Percentiles rank a stretch among this genome's conserved stretches.
Evolutionary conservation across 2,888 invertebrate species (phyloP).

Genomic region (Shargacucullia verbasci): DNA sequence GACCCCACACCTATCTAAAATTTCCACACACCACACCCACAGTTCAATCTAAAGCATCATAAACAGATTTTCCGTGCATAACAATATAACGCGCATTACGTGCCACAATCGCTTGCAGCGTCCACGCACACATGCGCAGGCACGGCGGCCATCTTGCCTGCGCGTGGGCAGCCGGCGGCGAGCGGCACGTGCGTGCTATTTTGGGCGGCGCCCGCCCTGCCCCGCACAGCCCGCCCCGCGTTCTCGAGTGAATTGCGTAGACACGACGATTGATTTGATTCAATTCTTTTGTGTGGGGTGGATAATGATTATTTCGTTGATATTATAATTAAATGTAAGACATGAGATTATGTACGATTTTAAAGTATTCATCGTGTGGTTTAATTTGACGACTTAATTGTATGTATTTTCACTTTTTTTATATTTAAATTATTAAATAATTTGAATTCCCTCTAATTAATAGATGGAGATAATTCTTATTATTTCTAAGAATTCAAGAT

Average conservation of each 20-base stretch:
- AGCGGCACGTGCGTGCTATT: conserved; percentile 88
- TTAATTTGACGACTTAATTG: too few species aligned
- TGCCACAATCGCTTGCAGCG: conserved; percentile 66
- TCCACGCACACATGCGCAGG: conserved; percentile 69
- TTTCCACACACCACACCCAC: conserved; percentile 25
- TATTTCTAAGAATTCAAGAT: too few species aligned
- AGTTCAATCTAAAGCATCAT: conserved; percentile 43
- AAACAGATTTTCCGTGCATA: conserved; percentile 59
- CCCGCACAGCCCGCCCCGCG: conserved; percentile 54
- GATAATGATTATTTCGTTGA: conserved; percentile 13
- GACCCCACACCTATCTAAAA: conserved; percentile 19
- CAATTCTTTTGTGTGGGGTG: conserved; percentile 56
- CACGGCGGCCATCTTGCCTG: conserved; percentile 84
- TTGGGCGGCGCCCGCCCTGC: conserved; percentile 83
- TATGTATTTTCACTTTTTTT: too few species aligned
- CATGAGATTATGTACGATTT: too few species aligned
- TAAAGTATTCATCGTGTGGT: too few species aligned
- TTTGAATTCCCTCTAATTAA: too few species aligned
- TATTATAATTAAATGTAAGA: conserved; percentile 6
- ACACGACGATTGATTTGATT: conserved; percentile 63
- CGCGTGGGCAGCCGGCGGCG: conserved; percentile 85
- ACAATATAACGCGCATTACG: conserved; percentile 57
- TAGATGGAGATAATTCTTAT: too few species aligned
- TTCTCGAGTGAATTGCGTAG: conserved; percentile 62
- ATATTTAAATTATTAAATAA: too few species aligned